A percentile compares a stretch with the other conserved stretches of the same genome.
phyloP scores from a whole-genome alignment of 1,140 invertebrate species.

The Euschistus heros region DNA sequence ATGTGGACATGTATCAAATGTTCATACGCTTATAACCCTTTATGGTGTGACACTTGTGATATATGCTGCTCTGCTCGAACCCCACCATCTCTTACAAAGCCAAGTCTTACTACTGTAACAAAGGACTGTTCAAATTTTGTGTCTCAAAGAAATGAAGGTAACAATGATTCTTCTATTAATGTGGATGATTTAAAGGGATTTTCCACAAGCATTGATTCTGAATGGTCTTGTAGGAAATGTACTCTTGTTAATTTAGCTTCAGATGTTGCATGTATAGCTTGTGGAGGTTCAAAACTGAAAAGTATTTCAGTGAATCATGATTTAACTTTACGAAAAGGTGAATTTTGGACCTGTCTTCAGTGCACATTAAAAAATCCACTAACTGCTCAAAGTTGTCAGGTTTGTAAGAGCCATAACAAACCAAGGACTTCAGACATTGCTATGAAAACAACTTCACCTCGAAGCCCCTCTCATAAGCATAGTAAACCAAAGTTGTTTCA shows the following conservation, averaged over 20 bases:
- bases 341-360: constrained; percentile 61
- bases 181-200: constrained; percentile 6
- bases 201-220: constrained; percentile 27
- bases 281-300: constrained; percentile 65
- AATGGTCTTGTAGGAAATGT: constrained; percentile 80
- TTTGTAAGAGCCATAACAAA: constrained; percentile 51
- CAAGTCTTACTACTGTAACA: constrained; percentile 55
- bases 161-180: not conserved
- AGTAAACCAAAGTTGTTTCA: constrained; percentile 20
- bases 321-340: constrained; percentile 56
- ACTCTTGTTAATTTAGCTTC: constrained; percentile 65
- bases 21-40: constrained; percentile 75
- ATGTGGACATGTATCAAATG: constrained; percentile 82
- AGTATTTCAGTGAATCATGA: constrained; percentile 53
- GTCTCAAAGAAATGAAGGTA: constrained; percentile 36
- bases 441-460: constrained; percentile 27
- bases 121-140: constrained; percentile 46
- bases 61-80: constrained; percentile 58
- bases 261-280: constrained; percentile 63
- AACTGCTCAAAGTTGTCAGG: constrained; percentile 56
- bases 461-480: constrained; percentile 39
- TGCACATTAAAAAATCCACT: constrained; percentile 79
- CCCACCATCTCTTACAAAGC: constrained; percentile 50
- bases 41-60: constrained; percentile 64
- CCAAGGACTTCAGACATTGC: constrained; percentile 31